Conservation (phyloP, 2,888 invertebrate species). For the Phaedon cochleariae region DNA sequence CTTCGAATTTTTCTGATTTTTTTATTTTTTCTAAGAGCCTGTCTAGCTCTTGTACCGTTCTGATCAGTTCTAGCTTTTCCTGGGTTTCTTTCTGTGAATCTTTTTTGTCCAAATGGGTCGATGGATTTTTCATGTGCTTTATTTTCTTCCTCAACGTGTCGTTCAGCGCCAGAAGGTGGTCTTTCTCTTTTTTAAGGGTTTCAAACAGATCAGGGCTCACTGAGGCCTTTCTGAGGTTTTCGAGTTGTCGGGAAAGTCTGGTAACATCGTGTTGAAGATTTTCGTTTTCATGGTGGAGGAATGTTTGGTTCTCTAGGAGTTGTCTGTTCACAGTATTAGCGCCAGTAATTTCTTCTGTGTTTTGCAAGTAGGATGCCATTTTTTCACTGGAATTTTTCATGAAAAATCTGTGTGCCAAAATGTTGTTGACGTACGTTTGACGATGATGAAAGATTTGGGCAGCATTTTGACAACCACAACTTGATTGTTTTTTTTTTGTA, state of each 20-base stretch:
- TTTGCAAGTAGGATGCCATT: constrained; percentile 16
- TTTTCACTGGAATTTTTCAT: constrained; percentile 28
- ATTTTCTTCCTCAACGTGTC: constrained; percentile 41
- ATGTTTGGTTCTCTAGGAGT: constrained; percentile 43
- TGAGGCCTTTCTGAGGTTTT: constrained; percentile 34
- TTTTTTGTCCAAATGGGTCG: constrained; percentile 28
- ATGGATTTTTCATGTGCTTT: constrained; percentile 25
- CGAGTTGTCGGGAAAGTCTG: constrained; percentile 40
- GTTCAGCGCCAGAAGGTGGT: constrained; percentile 37
- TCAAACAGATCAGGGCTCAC: constrained; percentile 39
- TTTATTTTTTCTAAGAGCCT: constrained; percentile 42
- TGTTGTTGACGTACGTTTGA: constrained; percentile 23
- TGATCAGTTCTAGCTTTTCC: constrained; percentile 38
- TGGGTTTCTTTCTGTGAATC: constrained; percentile 35
- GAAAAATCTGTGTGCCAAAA: background rate
- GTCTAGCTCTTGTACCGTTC: constrained; percentile 42
- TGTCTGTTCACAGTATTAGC: constrained; percentile 37
- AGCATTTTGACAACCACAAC: background rate
- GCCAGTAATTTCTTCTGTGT: background rate
- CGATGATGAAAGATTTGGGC: background rate
- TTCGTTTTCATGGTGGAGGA: constrained; percentile 43
- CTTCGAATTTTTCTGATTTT: constrained; percentile 39
- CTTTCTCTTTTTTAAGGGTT: constrained; percentile 39
- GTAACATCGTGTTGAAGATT: constrained; percentile 42
- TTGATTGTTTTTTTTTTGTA: background rate